Evolutionary conservation across 2,797 vertebrate genomes (phyloP).

Genomic region (Oreochromis mossambicus): DNA sequence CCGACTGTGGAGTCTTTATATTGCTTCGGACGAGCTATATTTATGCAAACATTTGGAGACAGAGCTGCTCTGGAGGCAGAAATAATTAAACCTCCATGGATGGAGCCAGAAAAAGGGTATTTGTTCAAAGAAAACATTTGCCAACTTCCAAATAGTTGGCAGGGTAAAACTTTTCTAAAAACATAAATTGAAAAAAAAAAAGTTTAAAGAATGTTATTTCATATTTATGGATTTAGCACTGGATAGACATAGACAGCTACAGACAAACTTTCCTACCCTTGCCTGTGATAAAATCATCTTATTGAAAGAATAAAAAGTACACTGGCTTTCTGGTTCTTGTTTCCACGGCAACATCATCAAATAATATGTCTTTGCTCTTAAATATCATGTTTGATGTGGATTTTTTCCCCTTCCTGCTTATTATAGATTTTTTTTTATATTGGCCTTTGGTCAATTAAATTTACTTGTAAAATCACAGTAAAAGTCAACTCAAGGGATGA

Average conservation of each 20-base stretch:
- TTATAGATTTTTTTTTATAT: neutral
- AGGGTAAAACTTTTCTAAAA: neutral
- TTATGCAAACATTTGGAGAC: conserved; percentile 15
- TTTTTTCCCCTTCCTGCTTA: neutral
- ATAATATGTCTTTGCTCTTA: neutral
- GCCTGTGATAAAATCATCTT: neutral
- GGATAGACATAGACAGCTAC: neutral
- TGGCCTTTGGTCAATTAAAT: neutral
- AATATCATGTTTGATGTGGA: neutral
- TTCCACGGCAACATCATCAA: neutral
- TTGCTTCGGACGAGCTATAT: neutral
- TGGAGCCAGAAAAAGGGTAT: neutral
- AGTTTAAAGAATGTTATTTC: neutral
- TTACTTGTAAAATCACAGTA: neutral
- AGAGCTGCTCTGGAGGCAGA: conserved; percentile 3
- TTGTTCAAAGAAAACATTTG: neutral
- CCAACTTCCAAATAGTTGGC: neutral
- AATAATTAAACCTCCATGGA: conserved; percentile 29
- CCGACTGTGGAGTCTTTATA: neutral
- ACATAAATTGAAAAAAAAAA: neutral
- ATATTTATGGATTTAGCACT: neutral
- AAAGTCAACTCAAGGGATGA: neutral
- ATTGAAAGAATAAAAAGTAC: neutral
- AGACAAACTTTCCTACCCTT: neutral
- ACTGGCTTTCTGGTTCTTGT: neutral